Evolutionary conservation across 1,140 invertebrate genomes (phyloP).

Genomic region (Cardiocondyla obscurior): DNA sequence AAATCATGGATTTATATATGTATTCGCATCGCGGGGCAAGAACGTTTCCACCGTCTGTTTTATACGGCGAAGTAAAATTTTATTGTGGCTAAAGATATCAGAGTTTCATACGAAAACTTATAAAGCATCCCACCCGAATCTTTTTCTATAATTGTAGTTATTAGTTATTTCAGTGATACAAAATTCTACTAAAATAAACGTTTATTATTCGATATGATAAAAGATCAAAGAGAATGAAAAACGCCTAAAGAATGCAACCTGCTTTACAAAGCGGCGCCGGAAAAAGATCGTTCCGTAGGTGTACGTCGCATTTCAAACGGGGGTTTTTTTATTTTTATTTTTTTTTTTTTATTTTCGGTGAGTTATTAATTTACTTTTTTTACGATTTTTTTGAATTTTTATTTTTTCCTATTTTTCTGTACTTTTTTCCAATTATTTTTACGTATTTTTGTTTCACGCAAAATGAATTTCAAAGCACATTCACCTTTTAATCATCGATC

Average conservation of each 20-base stretch:
- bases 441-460: not conserved
- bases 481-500: slow-evolving; percentile 48
- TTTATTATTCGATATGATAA: not conserved
- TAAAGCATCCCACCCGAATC: no score
- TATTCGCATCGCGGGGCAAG: not conserved
- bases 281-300: slow-evolving; percentile 21
- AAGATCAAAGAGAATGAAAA: not conserved
- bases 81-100: no score
- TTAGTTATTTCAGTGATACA: no score
- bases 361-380: slow-evolving; percentile 52
- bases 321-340: no score
- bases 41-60: no score
- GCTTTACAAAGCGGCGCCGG: not conserved
- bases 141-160: not conserved
- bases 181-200: not conserved
- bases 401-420: slow-evolving; percentile 45
- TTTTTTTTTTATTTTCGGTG: slow-evolving; percentile 11
- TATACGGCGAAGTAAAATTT: no score
- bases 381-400: slow-evolving; percentile 25
- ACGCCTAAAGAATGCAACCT: slow-evolving; percentile 64
- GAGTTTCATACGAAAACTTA: no score
- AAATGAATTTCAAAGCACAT: not conserved
- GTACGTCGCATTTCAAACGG: not conserved
- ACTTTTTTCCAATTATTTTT: slow-evolving; percentile 47
- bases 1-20: not conserved